These are phyloP conservation scores for Cabera pusaria DNA, from an alignment of 2,888 invertebrate genomes.

Conservation along the genomic window DNA sequence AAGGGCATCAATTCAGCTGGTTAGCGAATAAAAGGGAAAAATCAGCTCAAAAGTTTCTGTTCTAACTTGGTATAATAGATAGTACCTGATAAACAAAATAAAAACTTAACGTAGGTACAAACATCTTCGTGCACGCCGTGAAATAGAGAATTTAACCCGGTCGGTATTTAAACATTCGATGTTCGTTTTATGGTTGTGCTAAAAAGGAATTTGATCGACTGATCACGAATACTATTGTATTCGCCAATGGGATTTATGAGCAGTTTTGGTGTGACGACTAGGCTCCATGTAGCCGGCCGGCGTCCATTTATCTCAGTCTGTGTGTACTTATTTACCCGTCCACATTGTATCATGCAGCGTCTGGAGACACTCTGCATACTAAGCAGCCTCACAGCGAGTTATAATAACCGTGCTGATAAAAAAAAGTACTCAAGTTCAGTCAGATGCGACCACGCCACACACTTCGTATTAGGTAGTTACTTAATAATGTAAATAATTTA, in stretches of 20 bases:
- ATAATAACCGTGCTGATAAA: slow-evolving; percentile 59
- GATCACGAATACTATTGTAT: slow-evolving; percentile 40
- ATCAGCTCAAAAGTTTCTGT: slow-evolving; percentile 34
- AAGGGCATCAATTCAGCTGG: slow-evolving; percentile 64
- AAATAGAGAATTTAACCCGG: slow-evolving; percentile 47
- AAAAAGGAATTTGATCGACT: slow-evolving; percentile 43
- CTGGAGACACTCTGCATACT: slow-evolving; percentile 57
- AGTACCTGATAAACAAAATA: no score
- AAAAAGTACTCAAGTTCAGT: no score
- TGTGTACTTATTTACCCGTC: slow-evolving; percentile 50
- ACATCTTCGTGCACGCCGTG: slow-evolving; percentile 45
- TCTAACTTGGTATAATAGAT: no score
- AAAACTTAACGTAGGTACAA: no score
- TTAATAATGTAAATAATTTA: no score
- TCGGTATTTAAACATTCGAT: slow-evolving; percentile 49
- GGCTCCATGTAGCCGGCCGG: slow-evolving; percentile 36
- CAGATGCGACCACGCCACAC: slow-evolving; percentile 42
- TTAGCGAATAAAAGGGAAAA: slow-evolving; percentile 50
- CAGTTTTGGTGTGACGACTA: slow-evolving; percentile 37
- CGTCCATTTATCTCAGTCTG: slow-evolving; percentile 51
- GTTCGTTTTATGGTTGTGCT: slow-evolving; percentile 45
- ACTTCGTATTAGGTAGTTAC: no score
- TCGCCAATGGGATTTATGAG: slow-evolving; percentile 43
- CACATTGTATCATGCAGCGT: slow-evolving; percentile 53
- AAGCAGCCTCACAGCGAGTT: slow-evolving; percentile 56